Percentiles rank a stretch among this genome's conserved stretches.
Evolutionary conservation across 2,113 vertebrate genomes (phyloP).

Genomic region (Todiramphus chloris): DNA sequence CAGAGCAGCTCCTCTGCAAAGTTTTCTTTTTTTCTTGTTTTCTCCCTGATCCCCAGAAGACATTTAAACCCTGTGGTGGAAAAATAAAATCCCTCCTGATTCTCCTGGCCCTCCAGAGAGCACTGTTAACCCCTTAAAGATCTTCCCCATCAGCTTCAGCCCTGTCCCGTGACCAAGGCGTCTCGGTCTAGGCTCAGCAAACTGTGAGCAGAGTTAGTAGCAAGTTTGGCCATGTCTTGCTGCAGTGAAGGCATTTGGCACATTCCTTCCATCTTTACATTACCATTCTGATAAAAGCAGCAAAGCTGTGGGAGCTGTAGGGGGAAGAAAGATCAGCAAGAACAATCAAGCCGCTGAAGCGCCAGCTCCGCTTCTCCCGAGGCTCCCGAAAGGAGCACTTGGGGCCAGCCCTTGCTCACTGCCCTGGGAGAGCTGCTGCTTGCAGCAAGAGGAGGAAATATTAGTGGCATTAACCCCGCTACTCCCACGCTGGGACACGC

Average conservation of each 20-base stretch:
- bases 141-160: background rate
- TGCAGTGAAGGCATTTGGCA: background rate
- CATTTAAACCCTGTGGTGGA: background rate
- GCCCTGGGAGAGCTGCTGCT: background rate
- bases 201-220: background rate
- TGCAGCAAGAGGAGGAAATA: background rate
- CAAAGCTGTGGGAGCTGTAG: background rate
- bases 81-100: background rate
- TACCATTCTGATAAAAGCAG: background rate
- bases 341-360: background rate
- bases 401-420: background rate
- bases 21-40: background rate
- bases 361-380: background rate
- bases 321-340: background rate
- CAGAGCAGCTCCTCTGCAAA: background rate
- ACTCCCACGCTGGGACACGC: background rate
- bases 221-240: background rate
- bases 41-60: background rate
- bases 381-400: background rate
- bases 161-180: background rate
- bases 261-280: background rate
- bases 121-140: background rate
- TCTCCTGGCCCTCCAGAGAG: background rate
- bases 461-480: background rate
- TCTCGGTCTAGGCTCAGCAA: background rate